These are phyloP conservation scores for Harlomillsia oculata DNA, from an alignment of 1,140 invertebrate species.

Conservation along the genomic window DNA sequence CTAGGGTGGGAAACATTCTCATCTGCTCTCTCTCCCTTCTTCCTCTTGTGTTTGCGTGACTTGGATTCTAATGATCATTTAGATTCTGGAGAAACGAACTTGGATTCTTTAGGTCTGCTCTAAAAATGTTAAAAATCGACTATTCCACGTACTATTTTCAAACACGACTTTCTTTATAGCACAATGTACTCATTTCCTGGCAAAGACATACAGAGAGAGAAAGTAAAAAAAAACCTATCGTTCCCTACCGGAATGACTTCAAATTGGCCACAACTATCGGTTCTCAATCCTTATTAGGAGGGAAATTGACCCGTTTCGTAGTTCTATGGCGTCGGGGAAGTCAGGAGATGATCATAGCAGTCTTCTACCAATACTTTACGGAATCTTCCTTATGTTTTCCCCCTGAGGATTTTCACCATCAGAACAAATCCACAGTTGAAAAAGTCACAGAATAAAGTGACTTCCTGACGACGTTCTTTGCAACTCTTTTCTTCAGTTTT, in stretches of 20 bases:
- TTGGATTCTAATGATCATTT: slow-evolving; percentile 9
- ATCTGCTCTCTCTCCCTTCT: too few relatives aligned
- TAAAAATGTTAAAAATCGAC: slow-evolving; percentile 12
- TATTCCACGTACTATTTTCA: background rate
- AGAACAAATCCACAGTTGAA: too few relatives aligned
- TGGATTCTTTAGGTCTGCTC: slow-evolving; percentile 5
- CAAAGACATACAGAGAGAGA: background rate
- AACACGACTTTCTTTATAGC: too few relatives aligned
- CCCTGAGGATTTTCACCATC: too few relatives aligned
- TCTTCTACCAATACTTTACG: too few relatives aligned
- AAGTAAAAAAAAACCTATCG: background rate
- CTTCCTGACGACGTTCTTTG: too few relatives aligned
- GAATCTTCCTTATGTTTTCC: too few relatives aligned
- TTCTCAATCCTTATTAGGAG: slow-evolving; percentile 13
- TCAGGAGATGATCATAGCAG: too few relatives aligned
- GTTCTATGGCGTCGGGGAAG: slow-evolving; percentile 11
- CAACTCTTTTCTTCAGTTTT: too few relatives aligned
- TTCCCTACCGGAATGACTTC: slow-evolving; percentile 1
- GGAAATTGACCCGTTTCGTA: slow-evolving; percentile 13
- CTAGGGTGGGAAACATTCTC: too few relatives aligned
- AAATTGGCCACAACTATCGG: slow-evolving; percentile 5
- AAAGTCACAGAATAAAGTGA: too few relatives aligned
- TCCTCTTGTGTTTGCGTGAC: slow-evolving; percentile 13
- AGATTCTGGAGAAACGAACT: background rate
- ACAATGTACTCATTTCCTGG: background rate